Base-by-base conservation (phyloP, 2,888 invertebrate species). In the Sminthurinus aureus region DNA sequence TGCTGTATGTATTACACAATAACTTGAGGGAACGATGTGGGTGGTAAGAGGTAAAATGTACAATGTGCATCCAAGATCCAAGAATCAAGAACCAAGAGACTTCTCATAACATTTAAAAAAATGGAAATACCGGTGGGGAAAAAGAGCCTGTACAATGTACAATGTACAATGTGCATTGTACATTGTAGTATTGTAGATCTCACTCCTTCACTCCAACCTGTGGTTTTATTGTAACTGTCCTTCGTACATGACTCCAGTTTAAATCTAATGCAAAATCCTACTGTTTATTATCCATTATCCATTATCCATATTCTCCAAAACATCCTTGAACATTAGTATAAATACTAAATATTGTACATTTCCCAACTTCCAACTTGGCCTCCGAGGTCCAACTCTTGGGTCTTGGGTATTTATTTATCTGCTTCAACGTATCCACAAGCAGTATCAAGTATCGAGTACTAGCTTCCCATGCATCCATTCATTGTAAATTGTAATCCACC, bases 21-120 rank as follows among this genome's bases (percentile, higher is more conserved):
- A 22, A 69, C 69, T 15, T 69, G 3, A 50, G 75, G 51, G 58
- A 38, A 81, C 74, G 67, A 75, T 75, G 76, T 75, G 81, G 75
- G 81, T 38, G 81, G 81, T 66, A 74, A 66, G 64, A 76, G 58
- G 20, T 20, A 58, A 38, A 38, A 38, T 38, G 3, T 38, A 38
- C 38, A 38, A 38, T n/a, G n/a, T n/a, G n/a, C 38, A 1, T 38
- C 38, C 38, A 38, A 38, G n/a, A n/a, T n/a, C n/a, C n/a, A n/a
- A n/a, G n/a, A n/a, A n/a, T n/a, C n/a, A n/a, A n/a, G n/a, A n/a
- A n/a, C n/a, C 58, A 58, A 58, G 58, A 38, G 38, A 38, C 38
- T 38, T 6, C 6, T 38, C 38, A 38, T 38, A 38, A 38, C 1
- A 38, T 58, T 58, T 58, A 58, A 58, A 58, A 58, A 58, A 58